These are phyloP conservation scores for Atlantisia rogersi DNA, from an alignment of 2,113 vertebrate genomes.

Conservation along the genomic window DNA sequence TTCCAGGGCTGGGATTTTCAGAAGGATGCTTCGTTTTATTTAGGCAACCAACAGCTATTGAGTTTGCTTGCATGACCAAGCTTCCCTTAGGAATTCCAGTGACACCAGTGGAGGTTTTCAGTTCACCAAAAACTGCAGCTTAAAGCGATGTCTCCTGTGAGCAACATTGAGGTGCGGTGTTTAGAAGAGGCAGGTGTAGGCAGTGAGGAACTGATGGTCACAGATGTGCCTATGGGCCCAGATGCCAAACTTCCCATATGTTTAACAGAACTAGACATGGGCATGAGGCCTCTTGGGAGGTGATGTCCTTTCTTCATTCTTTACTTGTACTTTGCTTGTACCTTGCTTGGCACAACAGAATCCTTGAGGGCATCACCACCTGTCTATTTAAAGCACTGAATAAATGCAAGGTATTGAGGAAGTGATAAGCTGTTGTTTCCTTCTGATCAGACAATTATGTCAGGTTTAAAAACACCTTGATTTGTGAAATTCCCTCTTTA, in stretches of 20 bases:
- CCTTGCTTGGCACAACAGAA: not conserved
- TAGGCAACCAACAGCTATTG: not conserved
- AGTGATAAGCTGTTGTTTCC: not conserved
- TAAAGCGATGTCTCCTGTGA: not conserved
- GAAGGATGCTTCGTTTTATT: not conserved
- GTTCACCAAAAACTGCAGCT: not conserved
- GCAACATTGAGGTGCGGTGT: not conserved
- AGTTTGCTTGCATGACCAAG: not conserved
- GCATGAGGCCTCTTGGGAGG: not conserved
- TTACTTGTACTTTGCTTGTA: not conserved
- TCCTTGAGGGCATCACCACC: not conserved
- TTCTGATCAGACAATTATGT: not conserved
- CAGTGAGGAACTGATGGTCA: not conserved
- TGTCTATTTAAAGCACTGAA: not conserved
- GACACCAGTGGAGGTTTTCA: not conserved
- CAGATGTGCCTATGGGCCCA: not conserved
- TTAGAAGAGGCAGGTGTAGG: not conserved
- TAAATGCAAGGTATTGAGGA: not conserved
- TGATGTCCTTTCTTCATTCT: not conserved
- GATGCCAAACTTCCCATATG: not conserved
- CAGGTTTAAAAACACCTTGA: not conserved
- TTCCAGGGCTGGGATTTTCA: not conserved
- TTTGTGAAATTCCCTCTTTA: not conserved
- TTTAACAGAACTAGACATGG: not conserved
- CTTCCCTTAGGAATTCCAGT: not conserved